Evolutionary conservation across 2,888 invertebrate species (phyloP).

Genomic region (Patella ulyssiponensis): DNA sequence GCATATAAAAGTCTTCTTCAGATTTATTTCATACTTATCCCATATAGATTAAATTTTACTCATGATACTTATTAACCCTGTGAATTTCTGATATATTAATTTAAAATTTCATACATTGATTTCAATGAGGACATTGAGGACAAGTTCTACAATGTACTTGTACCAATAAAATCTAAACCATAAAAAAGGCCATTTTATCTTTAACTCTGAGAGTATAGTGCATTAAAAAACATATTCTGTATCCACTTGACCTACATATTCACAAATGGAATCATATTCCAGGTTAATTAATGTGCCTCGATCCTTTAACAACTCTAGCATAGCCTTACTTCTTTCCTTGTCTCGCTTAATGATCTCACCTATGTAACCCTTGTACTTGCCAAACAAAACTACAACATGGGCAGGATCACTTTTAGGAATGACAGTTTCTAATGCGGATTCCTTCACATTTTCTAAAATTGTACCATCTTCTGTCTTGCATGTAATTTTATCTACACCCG

Average conservation of each 20-base stretch:
- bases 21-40: no score
- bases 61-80: no score
- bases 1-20: no score
- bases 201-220: not conserved
- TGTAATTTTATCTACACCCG: slow-evolving; percentile 62
- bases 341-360: slow-evolving; percentile 68
- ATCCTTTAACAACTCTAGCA: slow-evolving; percentile 71
- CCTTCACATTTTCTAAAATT: slow-evolving; percentile 68
- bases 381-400: slow-evolving; percentile 71
- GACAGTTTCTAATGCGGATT: slow-evolving; percentile 72
- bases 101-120: no score
- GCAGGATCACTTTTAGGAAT: slow-evolving; percentile 68
- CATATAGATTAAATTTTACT: no score
- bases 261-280: slow-evolving; percentile 72
- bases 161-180: no score
- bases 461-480: slow-evolving; percentile 70
- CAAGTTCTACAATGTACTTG: no score
- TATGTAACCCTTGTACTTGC: slow-evolving; percentile 69
- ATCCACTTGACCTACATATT: slow-evolving; percentile 71
- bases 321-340: slow-evolving; percentile 68
- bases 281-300: slow-evolving; percentile 66
- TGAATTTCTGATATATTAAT: no score
- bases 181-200: not conserved
- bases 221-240: slow-evolving; percentile 59
- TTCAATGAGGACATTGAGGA: no score